Percentiles rank a stretch among this genome's conserved stretches.
These are phyloP conservation scores for Dendrocincla tyrannina DNA, from an alignment of 2,797 vertebrate genomes.

Conservation along the genomic window DNA sequence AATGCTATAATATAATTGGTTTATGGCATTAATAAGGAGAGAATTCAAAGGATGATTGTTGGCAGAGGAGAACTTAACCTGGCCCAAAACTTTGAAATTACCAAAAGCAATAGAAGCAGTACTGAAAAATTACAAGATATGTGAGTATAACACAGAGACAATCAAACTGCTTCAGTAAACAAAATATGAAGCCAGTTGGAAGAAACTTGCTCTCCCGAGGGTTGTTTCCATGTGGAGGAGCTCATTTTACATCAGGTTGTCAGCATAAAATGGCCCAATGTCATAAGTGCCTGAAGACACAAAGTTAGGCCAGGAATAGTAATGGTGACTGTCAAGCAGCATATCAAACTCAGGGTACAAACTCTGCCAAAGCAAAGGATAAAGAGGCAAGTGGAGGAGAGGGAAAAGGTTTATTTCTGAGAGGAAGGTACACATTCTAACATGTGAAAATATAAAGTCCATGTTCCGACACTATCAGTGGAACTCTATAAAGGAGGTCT, in stretches of 20 bases:
- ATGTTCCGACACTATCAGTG: neutral
- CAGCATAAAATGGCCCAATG: slow-evolving; percentile 31
- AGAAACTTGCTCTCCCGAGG: slow-evolving; percentile 36
- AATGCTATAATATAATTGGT: slow-evolving; percentile 26
- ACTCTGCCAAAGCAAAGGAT: neutral
- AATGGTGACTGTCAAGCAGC: neutral
- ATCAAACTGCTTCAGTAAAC: slow-evolving; percentile 57
- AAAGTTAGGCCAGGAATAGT: neutral
- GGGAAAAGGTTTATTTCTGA: neutral
- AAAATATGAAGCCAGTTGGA: slow-evolving; percentile 58
- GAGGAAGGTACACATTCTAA: neutral
- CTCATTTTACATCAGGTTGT: slow-evolving; percentile 56
- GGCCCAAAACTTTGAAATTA: slow-evolving; percentile 35
- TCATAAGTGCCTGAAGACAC: slow-evolving; percentile 8
- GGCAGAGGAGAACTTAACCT: slow-evolving; percentile 44
- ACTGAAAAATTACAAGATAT: slow-evolving; percentile 58
- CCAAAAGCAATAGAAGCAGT: slow-evolving; percentile 28
- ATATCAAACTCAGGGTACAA: neutral
- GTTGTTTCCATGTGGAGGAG: slow-evolving; percentile 53
- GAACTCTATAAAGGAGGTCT: neutral
- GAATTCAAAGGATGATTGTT: slow-evolving; percentile 34
- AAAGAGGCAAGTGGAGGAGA: neutral
- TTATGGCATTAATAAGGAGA: slow-evolving; percentile 42
- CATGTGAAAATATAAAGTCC: neutral
- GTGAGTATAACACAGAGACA: slow-evolving; percentile 28